phyloP scores from a whole-genome alignment of 2,888 invertebrate genomes.

The Strigamia maritima region DNA sequence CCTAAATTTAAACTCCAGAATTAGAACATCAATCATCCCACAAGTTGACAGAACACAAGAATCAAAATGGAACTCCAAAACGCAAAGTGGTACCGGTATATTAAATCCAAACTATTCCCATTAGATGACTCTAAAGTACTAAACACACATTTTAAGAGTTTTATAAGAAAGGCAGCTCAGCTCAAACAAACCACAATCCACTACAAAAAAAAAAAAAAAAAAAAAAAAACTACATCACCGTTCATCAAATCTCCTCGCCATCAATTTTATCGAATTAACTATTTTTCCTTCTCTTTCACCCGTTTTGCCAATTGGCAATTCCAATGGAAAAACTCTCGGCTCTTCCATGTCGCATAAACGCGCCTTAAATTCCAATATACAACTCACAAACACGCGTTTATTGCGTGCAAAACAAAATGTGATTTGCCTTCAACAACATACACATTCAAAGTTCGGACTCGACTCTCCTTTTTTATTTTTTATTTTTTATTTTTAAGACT shows the following conservation, averaged over 20 bases:
- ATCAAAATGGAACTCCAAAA: not conserved
- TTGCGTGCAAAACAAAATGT: constrained; percentile 2
- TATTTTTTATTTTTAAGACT: not conserved
- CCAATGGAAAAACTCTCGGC: not conserved
- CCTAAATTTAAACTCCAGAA: too few species aligned
- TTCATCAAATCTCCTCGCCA: constrained; percentile 18
- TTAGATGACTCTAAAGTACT: not conserved
- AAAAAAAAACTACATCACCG: constrained; percentile 24
- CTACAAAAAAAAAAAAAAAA: too few species aligned
- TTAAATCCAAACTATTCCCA: not conserved
- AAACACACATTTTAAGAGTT: not conserved
- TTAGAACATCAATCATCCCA: too few species aligned
- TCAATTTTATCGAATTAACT: constrained; percentile 15
- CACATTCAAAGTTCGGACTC: not conserved
- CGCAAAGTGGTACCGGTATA: not conserved
- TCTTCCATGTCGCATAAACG: not conserved
- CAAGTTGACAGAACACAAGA: not conserved
- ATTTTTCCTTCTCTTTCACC: not conserved
- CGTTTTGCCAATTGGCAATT: not conserved
- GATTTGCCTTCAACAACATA: not conserved
- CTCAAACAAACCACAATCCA: constrained; percentile 19
- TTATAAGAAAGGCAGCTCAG: not conserved
- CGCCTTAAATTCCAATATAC: not conserved
- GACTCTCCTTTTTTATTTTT: not conserved
- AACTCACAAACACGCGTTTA: not conserved